Conservation (phyloP, 2,797 vertebrate species). For the Sebastes nivosus region DNA sequence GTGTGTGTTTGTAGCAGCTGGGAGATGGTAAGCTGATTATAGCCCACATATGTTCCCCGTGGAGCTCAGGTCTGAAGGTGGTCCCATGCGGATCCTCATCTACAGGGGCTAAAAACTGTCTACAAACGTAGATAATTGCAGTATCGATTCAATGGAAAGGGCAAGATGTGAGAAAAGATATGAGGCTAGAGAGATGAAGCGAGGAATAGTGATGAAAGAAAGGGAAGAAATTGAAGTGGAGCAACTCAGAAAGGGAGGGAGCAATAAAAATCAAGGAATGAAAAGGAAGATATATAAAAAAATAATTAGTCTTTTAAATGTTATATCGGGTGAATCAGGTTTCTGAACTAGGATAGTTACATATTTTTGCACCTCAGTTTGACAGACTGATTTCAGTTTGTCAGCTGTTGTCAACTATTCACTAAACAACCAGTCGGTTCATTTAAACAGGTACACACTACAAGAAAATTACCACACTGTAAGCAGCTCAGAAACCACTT, state of each 20-base stretch:
- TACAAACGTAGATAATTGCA: neutral
- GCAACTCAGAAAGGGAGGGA: neutral
- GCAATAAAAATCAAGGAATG: neutral
- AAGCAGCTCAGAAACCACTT: constrained; percentile 13
- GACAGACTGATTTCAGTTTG: neutral
- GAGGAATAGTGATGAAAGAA: neutral
- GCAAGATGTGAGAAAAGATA: neutral
- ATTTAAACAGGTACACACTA: neutral
- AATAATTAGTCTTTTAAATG: neutral
- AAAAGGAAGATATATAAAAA: neutral
- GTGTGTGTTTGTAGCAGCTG: constrained; percentile 47
- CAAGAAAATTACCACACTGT: neutral
- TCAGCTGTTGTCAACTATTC: neutral
- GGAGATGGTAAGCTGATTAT: constrained; percentile 74
- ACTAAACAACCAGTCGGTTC: neutral
- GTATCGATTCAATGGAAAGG: neutral
- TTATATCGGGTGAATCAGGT: neutral
- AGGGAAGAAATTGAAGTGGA: neutral
- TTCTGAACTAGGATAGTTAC: neutral
- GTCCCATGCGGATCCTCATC: constrained; percentile 7
- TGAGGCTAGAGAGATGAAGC: neutral
- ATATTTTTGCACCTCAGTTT: neutral
- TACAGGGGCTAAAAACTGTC: constrained; percentile 15
- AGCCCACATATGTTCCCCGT: constrained; percentile 57
- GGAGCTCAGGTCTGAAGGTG: constrained; percentile 40